These are phyloP conservation scores for Bacillus rossius DNA, from an alignment of 1,140 invertebrate genomes.

Conservation along the genomic window DNA sequence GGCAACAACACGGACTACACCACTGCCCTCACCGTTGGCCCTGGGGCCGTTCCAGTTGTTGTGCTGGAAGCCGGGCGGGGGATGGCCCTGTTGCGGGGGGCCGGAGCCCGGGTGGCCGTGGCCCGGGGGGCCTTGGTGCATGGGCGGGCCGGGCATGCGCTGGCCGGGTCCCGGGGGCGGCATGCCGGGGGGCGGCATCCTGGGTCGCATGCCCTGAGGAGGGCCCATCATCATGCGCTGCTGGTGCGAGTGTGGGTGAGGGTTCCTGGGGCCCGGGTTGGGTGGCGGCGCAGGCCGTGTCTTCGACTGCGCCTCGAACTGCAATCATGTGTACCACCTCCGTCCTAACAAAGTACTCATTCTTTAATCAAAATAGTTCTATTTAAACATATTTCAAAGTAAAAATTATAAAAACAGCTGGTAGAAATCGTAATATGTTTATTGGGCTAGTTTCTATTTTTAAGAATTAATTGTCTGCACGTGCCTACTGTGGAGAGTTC, in stretches of 20 bases:
- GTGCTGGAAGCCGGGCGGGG: slow-evolving; percentile 49
- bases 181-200: slow-evolving; percentile 61
- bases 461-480: too few relatives aligned
- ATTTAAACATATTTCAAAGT: too few relatives aligned
- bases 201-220: slow-evolving; percentile 55
- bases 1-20: too few relatives aligned
- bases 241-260: slow-evolving; percentile 49
- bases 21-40: slow-evolving; percentile 31
- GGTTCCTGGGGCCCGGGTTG: slow-evolving; percentile 38
- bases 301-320: slow-evolving; percentile 89
- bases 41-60: slow-evolving; percentile 45
- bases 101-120: slow-evolving; percentile 38
- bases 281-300: slow-evolving; percentile 71
- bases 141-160: slow-evolving; percentile 34
- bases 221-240: slow-evolving; percentile 62
- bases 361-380: too few relatives aligned
- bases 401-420: too few relatives aligned
- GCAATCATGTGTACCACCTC: slow-evolving; percentile 23
- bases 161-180: slow-evolving; percentile 45
- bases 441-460: too few relatives aligned
- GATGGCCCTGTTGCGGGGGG: slow-evolving; percentile 27
- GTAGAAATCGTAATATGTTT: too few relatives aligned
- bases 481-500: too few relatives aligned
- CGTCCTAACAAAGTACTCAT: not conserved
- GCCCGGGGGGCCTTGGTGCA: slow-evolving; percentile 29